phyloP scores from a whole-genome alignment of 2,888 invertebrate species.

The Meghimatium bilineatum region DNA sequence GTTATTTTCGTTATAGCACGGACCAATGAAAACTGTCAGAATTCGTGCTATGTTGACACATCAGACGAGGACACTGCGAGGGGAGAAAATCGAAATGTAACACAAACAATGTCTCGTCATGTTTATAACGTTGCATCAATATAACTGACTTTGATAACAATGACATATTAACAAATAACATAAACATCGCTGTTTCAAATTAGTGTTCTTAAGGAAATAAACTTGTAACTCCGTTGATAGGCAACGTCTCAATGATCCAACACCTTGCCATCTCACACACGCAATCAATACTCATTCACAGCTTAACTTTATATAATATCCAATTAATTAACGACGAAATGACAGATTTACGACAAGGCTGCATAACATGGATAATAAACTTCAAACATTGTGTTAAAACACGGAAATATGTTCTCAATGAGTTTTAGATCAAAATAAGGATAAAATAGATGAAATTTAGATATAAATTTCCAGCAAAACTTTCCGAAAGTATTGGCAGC shows the following conservation, averaged over 20 bases:
- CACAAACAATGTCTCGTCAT: background rate
- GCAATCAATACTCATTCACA: background rate
- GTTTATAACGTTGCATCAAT: background rate
- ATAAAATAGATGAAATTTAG: background rate
- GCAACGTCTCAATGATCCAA: too few species aligned
- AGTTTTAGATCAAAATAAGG: background rate
- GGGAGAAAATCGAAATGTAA: conserved; percentile 10
- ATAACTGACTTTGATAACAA: background rate
- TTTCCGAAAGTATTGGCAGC: background rate
- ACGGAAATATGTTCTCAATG: background rate
- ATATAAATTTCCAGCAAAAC: background rate
- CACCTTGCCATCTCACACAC: too few species aligned
- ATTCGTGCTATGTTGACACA: background rate
- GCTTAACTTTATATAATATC: background rate
- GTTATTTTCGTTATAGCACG: background rate
- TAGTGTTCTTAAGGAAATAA: background rate
- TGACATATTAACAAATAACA: background rate
- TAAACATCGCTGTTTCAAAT: background rate
- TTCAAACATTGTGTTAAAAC: background rate
- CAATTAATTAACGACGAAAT: background rate
- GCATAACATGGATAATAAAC: background rate
- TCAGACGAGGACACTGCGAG: background rate
- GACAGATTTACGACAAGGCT: background rate
- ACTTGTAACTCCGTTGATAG: too few species aligned
- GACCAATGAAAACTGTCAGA: conserved; percentile 5